Percentiles rank a stretch among this genome's conserved stretches.
Evolutionary conservation across 2,113 vertebrate genomes (phyloP).

Genomic region (Xiphias gladius): DNA sequence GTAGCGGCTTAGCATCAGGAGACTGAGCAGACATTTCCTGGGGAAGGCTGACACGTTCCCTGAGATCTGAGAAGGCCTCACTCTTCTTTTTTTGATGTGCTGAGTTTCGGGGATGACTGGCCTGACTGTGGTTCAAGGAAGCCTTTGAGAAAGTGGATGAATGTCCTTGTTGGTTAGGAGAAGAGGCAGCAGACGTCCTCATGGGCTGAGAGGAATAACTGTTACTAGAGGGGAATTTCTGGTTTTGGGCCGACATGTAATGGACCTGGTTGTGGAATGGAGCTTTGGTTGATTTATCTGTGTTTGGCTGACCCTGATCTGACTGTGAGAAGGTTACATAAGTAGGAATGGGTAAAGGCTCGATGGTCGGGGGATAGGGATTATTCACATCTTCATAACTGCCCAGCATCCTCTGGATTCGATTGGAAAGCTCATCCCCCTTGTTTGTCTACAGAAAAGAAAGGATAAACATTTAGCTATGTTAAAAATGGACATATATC

Average conservation of each 20-base stretch:
- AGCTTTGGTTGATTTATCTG: constrained; percentile 77
- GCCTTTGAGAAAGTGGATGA: constrained; percentile 63
- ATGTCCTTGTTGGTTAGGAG: constrained; percentile 60
- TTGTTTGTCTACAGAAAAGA: constrained; percentile 88
- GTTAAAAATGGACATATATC: neutral
- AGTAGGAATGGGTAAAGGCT: constrained; percentile 66
- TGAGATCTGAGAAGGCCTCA: constrained; percentile 65
- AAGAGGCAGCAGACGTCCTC: constrained; percentile 63
- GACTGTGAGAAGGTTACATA: constrained; percentile 68
- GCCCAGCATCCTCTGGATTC: constrained; percentile 94
- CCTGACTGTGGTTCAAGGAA: constrained; percentile 56
- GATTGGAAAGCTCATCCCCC: constrained; percentile 92
- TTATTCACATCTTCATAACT: constrained; percentile 91
- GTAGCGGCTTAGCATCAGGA: constrained; percentile 74
- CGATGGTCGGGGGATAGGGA: constrained; percentile 78
- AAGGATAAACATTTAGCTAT: neutral
- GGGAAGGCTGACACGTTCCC: constrained; percentile 48
- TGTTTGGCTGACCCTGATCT: constrained; percentile 56
- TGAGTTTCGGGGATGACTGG: constrained; percentile 64
- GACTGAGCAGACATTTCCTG: constrained; percentile 76
- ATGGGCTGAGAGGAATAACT: constrained; percentile 67
- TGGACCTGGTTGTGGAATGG: constrained; percentile 77
- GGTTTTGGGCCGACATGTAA: constrained; percentile 59
- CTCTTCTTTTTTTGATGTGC: constrained; percentile 62
- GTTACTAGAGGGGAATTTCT: constrained; percentile 43